Percentiles rank a stretch among this genome's conserved stretches.
These are phyloP conservation scores for Dryomyza anilis DNA, from an alignment of 2,888 invertebrate species.

Conservation along the genomic window DNA sequence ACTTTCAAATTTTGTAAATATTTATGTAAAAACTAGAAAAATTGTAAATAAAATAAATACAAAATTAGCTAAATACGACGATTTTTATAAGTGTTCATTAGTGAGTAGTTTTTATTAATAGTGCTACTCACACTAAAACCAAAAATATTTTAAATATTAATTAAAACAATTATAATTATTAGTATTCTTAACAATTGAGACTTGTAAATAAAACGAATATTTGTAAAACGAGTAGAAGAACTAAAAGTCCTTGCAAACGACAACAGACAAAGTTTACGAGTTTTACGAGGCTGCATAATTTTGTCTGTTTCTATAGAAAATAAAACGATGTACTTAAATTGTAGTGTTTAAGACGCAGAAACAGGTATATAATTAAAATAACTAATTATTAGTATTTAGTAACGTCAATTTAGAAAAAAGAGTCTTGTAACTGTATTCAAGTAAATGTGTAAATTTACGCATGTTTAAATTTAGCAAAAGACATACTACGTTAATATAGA, in stretches of 20 bases:
- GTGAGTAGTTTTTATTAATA: neutral
- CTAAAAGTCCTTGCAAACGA: slow-evolving; percentile 22
- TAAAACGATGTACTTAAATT: neutral
- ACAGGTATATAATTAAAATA: slow-evolving; percentile 9
- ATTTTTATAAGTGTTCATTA: neutral
- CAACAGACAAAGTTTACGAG: slow-evolving; percentile 12
- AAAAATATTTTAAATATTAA: neutral
- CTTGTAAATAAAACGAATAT: too few relatives aligned
- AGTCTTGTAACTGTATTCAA: slow-evolving; percentile 5
- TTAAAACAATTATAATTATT: neutral
- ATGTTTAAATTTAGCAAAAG: too few relatives aligned
- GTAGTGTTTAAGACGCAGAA: neutral
- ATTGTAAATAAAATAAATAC: slow-evolving; percentile 9
- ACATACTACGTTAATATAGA: neutral
- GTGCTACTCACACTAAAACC: neutral
- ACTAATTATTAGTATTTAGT: neutral
- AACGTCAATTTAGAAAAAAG: neutral
- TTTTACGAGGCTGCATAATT: neutral
- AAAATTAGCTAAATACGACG: neutral
- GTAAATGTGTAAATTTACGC: neutral
- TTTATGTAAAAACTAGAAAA: neutral
- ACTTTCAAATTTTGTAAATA: too few relatives aligned
- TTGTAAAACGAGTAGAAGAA: slow-evolving; percentile 13
- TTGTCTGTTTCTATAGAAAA: slow-evolving; percentile 1
- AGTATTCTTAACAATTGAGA: too few relatives aligned